Evolutionary conservation across 2,888 invertebrate species (phyloP).

Genomic region (Sabatieria punctata): DNA sequence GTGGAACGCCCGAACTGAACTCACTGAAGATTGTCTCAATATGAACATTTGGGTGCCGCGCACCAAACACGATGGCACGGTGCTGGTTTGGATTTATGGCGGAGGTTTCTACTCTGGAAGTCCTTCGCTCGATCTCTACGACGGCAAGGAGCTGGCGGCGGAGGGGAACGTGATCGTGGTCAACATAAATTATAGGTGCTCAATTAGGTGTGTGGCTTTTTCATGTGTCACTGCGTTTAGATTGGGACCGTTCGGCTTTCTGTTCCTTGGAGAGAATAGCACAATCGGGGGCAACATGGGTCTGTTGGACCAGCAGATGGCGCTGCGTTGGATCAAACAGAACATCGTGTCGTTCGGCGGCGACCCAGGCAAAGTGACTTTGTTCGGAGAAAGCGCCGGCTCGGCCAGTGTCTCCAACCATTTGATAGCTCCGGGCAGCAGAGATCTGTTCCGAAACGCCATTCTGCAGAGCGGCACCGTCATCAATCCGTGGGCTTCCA

Average conservation of each 20-base stretch:
- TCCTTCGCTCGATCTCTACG: constrained; percentile 36
- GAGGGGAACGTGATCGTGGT: constrained; percentile 24
- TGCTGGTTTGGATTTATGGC: constrained; percentile 32
- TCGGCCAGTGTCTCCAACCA: constrained; percentile 50
- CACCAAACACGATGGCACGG: constrained; percentile 22
- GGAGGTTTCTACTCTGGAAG: constrained; percentile 34
- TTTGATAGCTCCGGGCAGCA: constrained; percentile 61
- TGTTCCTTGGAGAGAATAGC: constrained; percentile 56
- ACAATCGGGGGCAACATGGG: constrained; percentile 76
- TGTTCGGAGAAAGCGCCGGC: constrained; percentile 84
- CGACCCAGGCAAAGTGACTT: constrained; percentile 45
- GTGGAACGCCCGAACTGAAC: constrained; percentile 86
- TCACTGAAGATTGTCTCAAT: constrained; percentile 84
- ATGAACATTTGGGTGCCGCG: constrained; percentile 74
- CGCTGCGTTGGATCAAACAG: constrained; percentile 77
- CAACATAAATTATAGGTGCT: constrained; percentile 27
- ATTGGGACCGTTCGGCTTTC: constrained; percentile 80
- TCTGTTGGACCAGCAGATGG: constrained; percentile 79
- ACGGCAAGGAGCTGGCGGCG: constrained; percentile 35
- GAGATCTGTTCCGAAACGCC: constrained; percentile 44
- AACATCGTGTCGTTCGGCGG: constrained; percentile 80
- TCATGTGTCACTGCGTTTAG: no score
- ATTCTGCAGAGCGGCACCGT: constrained; percentile 70
- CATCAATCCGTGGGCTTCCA: constrained; percentile 77
- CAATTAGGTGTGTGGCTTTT: not conserved